phyloP scores from a whole-genome alignment of 2,888 invertebrate species.

The Lucinisca nassula region DNA sequence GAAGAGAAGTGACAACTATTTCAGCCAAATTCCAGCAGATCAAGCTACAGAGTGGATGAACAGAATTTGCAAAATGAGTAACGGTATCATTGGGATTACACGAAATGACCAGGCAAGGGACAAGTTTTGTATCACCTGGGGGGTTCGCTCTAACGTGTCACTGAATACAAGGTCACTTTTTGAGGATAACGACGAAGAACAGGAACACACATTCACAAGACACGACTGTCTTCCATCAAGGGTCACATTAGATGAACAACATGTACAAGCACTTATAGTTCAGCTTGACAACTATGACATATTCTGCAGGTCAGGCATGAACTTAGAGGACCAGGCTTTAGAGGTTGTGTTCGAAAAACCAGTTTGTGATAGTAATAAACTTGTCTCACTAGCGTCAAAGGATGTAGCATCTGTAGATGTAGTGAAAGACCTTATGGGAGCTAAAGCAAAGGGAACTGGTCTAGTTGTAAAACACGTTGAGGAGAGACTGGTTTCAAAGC shows the following conservation, averaged over 20 bases:
- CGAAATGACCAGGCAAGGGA: conserved; percentile 47
- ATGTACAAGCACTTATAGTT: conserved; percentile 8
- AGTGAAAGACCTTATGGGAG: no score
- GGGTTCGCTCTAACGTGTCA: conserved; percentile 33
- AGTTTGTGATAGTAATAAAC: no score
- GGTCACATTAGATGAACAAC: conserved; percentile 10
- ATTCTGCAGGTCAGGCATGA: conserved; percentile 5
- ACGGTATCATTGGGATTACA: conserved; percentile 56
- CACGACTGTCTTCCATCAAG: conserved; percentile 2
- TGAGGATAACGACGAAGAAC: conserved; percentile 7
- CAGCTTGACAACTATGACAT: conserved; percentile 20
- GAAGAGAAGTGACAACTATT: conserved; percentile 42
- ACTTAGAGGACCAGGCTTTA: no score
- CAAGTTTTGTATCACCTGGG: conserved; percentile 48
- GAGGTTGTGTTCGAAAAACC: no score
- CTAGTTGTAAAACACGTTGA: background rate
- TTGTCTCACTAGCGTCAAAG: no score
- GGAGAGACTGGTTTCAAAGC: background rate
- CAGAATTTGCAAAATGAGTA: conserved; percentile 37
- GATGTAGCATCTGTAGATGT: no score
- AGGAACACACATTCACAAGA: conserved; percentile 17
- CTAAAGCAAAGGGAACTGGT: background rate
- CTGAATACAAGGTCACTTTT: background rate
- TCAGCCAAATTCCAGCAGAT: conserved; percentile 54
- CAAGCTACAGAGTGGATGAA: conserved; percentile 61